Percentiles rank a stretch among this genome's conserved stretches.
phyloP scores from a whole-genome alignment of 2,113 vertebrate species.

The Tragelaphus buxtoni region DNA sequence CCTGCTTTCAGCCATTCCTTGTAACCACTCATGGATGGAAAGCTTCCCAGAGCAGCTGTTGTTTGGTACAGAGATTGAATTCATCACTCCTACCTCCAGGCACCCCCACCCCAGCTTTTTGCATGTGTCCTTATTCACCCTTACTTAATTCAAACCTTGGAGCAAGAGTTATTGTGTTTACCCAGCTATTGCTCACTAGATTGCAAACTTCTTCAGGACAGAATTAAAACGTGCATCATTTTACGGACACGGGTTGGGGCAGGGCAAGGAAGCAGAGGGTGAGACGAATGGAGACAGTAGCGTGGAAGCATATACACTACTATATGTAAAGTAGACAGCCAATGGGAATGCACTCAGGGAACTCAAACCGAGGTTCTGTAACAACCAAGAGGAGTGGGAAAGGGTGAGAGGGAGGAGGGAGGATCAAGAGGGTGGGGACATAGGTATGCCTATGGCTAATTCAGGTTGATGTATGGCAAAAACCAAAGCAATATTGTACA shows the following conservation, averaged over 20 bases:
- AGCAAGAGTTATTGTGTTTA: conserved; percentile 32
- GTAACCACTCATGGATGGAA: not conserved
- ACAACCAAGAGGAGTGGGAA: not conserved
- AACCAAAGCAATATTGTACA: not conserved
- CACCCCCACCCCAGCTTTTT: not conserved
- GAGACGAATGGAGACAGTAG: not conserved
- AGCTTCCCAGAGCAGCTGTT: conserved; percentile 38
- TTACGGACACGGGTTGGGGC: not conserved
- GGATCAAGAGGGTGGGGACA: not conserved
- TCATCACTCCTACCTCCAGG: not conserved
- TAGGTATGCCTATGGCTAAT: not conserved
- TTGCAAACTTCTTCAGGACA: not conserved
- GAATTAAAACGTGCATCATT: not conserved
- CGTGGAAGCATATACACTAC: not conserved
- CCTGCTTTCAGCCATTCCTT: not conserved
- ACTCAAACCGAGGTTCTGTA: not conserved
- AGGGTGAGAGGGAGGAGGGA: not conserved
- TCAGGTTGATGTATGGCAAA: not conserved
- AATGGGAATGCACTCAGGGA: not conserved
- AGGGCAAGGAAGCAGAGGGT: not conserved
- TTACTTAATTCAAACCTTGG: not conserved
- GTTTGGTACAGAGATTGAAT: conserved; percentile 24
- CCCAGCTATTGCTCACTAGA: not conserved
- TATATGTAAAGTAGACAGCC: not conserved
- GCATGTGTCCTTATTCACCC: conserved; percentile 29